phyloP scores from a whole-genome alignment of 1,140 invertebrate genomes.

The Lepidostoma basale region DNA sequence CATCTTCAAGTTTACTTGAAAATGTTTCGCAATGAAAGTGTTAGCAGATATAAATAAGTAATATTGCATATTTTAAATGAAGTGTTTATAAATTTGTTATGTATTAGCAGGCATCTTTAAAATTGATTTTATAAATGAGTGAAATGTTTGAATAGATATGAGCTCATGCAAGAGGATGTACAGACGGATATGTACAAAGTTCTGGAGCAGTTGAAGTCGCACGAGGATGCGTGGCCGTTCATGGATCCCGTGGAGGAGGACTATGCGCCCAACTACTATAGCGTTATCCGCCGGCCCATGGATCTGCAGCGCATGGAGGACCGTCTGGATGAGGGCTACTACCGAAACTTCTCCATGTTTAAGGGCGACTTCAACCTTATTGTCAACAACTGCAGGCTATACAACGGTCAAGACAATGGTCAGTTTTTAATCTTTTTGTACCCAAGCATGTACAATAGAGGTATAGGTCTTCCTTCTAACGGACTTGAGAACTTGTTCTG shows the following conservation, averaged over 20 bases:
- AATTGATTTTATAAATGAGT: background rate
- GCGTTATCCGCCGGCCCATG: conserved; percentile 80
- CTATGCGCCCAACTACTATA: conserved; percentile 87
- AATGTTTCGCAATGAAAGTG: too few relatives aligned
- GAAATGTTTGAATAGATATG: conserved; percentile 63
- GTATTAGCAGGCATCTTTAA: background rate
- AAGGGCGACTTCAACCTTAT: conserved; percentile 87
- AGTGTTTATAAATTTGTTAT: too few relatives aligned
- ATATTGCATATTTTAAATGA: too few relatives aligned
- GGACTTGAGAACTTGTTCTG: too few relatives aligned
- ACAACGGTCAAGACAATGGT: conserved; percentile 93
- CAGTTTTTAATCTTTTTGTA: background rate
- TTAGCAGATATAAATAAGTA: too few relatives aligned
- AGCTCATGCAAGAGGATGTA: conserved; percentile 80
- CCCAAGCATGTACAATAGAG: too few relatives aligned
- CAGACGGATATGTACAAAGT: conserved; percentile 89
- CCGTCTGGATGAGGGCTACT: conserved; percentile 79
- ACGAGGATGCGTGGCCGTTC: conserved; percentile 92
- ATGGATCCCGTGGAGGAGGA: conserved; percentile 89
- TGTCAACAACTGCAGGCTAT: conserved; percentile 88
- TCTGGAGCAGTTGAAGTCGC: conserved; percentile 80
- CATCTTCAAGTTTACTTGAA: too few relatives aligned
- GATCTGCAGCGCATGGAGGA: conserved; percentile 88
- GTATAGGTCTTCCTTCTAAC: too few relatives aligned
- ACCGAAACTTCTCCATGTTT: conserved; percentile 80